Percentiles rank a stretch among this genome's conserved stretches.
These are phyloP conservation scores for Danio choprae DNA, from an alignment of 2,797 vertebrate genomes.

Conservation along the genomic window DNA sequence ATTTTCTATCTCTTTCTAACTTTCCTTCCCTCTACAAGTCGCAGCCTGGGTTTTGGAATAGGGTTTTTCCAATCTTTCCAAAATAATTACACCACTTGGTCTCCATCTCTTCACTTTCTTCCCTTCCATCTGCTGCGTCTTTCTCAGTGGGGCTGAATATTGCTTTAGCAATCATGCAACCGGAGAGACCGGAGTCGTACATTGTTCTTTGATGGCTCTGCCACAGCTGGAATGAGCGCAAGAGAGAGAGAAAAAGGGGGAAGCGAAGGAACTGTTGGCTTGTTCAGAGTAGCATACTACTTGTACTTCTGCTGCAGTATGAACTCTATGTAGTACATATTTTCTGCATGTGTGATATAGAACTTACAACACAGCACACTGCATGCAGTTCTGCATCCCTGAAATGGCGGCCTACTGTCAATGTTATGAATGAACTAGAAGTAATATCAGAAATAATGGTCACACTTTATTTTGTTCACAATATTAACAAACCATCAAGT, in stretches of 20 bases:
- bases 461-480: too few relatives aligned
- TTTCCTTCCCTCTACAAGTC: constrained; percentile 41
- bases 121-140: constrained; percentile 32
- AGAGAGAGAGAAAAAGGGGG: constrained; percentile 8
- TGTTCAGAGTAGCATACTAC: neutral
- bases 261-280: neutral
- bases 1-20: constrained; percentile 38
- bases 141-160: constrained; percentile 51
- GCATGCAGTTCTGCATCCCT: neutral
- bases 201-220: constrained; percentile 55
- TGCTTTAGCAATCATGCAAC: constrained; percentile 58
- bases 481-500: too few relatives aligned
- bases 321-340: neutral
- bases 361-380: neutral
- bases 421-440: neutral
- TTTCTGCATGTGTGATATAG: neutral
- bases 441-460: neutral
- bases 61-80: constrained; percentile 60
- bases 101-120: constrained; percentile 34
- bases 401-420: neutral
- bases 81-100: constrained; percentile 55
- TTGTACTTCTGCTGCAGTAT: neutral
- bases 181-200: constrained; percentile 45
- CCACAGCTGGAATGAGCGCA: constrained; percentile 36
- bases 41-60: constrained; percentile 45